Conservation (phyloP, 2,797 vertebrate species). For the Tokudaia muenninki region DNA sequence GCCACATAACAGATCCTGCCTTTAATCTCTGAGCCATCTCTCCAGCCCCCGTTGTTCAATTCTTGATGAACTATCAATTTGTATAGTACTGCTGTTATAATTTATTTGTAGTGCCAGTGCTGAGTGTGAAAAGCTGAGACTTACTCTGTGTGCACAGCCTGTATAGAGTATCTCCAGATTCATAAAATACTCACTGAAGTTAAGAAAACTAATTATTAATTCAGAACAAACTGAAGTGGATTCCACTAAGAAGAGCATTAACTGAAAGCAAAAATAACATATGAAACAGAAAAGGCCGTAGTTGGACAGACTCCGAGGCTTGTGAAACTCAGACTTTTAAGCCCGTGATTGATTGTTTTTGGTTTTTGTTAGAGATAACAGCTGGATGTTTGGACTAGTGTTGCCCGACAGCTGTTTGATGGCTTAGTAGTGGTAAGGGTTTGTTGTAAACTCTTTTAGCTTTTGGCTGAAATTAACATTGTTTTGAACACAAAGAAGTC, state of each 20-base stretch:
- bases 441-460: constrained; percentile 43
- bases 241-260: neutral
- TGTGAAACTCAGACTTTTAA: constrained; percentile 26
- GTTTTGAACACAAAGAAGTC: constrained; percentile 35
- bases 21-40: neutral
- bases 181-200: constrained; percentile 49
- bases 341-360: neutral
- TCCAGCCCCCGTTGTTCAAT: neutral
- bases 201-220: constrained; percentile 40
- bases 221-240: neutral
- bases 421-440: neutral
- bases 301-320: constrained; percentile 23
- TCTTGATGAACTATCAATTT: constrained; percentile 22
- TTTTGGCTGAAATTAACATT: neutral
- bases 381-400: neutral
- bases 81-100: neutral
- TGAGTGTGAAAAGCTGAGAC: constrained; percentile 23
- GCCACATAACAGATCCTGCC: neutral
- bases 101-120: constrained; percentile 27
- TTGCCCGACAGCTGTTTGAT: neutral
- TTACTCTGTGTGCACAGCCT: neutral
- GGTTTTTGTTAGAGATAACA: constrained; percentile 30
- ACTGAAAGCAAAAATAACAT: constrained; percentile 17
- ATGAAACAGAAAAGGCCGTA: neutral
- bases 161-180: neutral